A percentile compares a stretch with the other conserved stretches of the same genome.
Conservation (phyloP, 2,113 vertebrate species). For the Nothocercus julius region DNA sequence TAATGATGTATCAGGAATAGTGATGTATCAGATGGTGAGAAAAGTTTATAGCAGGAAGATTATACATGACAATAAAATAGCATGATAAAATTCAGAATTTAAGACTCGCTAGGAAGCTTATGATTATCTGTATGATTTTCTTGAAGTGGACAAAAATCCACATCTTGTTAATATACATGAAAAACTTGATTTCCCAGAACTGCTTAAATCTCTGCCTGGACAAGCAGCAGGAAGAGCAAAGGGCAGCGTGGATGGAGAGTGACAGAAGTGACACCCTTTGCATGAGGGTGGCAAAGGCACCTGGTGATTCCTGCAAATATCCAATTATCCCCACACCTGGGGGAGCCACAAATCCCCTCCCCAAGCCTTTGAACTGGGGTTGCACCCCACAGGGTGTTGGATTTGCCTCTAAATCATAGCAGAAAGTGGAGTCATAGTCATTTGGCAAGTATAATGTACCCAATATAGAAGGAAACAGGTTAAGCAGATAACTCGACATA, state of each 20-base stretch:
- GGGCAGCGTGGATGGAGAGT: neutral
- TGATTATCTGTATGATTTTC: neutral
- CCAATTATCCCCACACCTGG: no score
- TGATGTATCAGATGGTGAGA: rapidly evolving
- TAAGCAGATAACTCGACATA: neutral
- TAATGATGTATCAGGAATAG: no score
- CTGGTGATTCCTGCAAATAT: no score
- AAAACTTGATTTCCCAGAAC: neutral
- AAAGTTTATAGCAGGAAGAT: neutral
- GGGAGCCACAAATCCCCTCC: no score
- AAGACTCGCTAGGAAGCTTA: neutral
- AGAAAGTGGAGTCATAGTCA: rapidly evolving
- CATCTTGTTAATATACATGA: neutral
- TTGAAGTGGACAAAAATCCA: neutral
- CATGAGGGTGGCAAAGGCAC: no score
- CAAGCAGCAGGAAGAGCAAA: neutral
- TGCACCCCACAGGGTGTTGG: neutral
- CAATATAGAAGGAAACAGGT: neutral
- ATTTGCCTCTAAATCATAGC: neutral
- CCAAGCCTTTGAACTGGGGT: no score
- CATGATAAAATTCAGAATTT: neutral
- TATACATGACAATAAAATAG: neutral
- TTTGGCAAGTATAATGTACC: neutral
- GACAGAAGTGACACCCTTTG: neutral
- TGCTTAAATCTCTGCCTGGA: neutral